phyloP scores from a whole-genome alignment of 1,140 invertebrate species.

The Drosophila sturtevanti region DNA sequence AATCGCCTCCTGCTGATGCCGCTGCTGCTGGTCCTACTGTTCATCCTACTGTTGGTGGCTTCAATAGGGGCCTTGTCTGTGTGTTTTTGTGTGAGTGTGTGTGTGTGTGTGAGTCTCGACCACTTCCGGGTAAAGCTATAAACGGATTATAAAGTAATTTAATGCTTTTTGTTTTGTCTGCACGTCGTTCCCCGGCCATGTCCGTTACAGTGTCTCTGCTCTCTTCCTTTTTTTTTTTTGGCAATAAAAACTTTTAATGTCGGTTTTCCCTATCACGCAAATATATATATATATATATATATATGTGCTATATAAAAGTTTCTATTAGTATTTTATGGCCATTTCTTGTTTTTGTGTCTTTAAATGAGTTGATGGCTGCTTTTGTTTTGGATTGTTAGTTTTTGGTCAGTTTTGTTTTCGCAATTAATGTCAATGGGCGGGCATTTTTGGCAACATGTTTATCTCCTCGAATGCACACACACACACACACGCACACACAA shows the following conservation, averaged over 20 bases:
- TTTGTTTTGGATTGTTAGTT: conserved; percentile 24
- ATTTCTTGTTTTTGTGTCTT: conserved; percentile 20
- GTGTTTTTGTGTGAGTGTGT: conserved; percentile 14
- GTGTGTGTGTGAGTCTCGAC: conserved; percentile 50
- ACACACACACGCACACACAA: conserved; percentile 42
- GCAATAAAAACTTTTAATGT: conserved; percentile 78
- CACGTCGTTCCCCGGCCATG: conserved; percentile 24
- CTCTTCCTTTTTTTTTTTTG: conserved; percentile 24
- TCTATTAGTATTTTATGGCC: conserved; percentile 6
- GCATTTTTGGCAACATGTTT: conserved; percentile 76
- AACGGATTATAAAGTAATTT: conserved; percentile 82
- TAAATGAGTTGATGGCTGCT: conserved; percentile 61
- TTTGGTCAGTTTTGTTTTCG: conserved; percentile 21
- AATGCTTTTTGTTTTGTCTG: conserved; percentile 75
- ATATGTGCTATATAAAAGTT: conserved; percentile 55
- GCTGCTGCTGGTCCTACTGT: not conserved
- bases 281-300: not conserved
- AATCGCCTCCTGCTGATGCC: not conserved
- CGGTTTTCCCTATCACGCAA: conserved; percentile 60
- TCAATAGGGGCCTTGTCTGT: conserved; percentile 2
- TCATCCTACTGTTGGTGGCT: not conserved
- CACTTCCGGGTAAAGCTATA: conserved; percentile 75
- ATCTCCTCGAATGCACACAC: conserved; percentile 67
- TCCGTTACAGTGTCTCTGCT: conserved; percentile 14
- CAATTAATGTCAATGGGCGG: conserved; percentile 67